A percentile compares a stretch with the other conserved stretches of the same genome.
phyloP scores from a whole-genome alignment of 2,888 invertebrate genomes.

The Lissocephala sabroskyi region DNA sequence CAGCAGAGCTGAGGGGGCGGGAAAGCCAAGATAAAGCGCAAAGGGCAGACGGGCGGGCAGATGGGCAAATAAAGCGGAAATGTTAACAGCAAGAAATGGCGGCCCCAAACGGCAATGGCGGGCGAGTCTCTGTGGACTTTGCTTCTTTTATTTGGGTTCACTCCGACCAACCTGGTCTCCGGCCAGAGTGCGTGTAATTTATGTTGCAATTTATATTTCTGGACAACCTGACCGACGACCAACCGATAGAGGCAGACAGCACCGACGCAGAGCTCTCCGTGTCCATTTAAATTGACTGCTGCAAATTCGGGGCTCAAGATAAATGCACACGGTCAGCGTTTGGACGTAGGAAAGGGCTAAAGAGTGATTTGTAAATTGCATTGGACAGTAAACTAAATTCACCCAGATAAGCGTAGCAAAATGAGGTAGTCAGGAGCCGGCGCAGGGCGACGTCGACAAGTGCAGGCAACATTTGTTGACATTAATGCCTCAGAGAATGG shows the following conservation, averaged over 20 bases:
- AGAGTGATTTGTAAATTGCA: no score
- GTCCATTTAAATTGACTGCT: conserved; percentile 48
- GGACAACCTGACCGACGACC: no score
- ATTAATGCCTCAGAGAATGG: conserved; percentile 43
- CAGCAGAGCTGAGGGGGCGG: neutral
- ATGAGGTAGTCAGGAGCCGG: conserved; percentile 12
- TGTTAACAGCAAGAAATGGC: conserved; percentile 63
- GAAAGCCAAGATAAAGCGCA: conserved; percentile 2
- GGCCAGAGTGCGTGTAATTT: conserved; percentile 45
- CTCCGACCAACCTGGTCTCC: conserved; percentile 54
- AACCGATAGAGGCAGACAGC: no score
- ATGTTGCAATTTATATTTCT: conserved; percentile 48
- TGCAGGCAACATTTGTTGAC: conserved; percentile 41
- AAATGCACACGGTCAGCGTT: no score
- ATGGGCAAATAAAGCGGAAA: conserved; percentile 56
- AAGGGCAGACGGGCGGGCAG: conserved; percentile 34
- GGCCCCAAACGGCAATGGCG: conserved; percentile 35
- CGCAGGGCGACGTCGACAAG: neutral
- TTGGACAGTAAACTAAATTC: no score
- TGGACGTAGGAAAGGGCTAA: no score
- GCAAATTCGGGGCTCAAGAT: no score
- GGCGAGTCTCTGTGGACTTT: no score
- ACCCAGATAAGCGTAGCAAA: no score
- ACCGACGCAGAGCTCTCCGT: no score
- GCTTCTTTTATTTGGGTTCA: conserved; percentile 23